Evolutionary conservation across 2,888 invertebrate genomes (phyloP).

Genomic region (Drosophila paranaensis): DNA sequence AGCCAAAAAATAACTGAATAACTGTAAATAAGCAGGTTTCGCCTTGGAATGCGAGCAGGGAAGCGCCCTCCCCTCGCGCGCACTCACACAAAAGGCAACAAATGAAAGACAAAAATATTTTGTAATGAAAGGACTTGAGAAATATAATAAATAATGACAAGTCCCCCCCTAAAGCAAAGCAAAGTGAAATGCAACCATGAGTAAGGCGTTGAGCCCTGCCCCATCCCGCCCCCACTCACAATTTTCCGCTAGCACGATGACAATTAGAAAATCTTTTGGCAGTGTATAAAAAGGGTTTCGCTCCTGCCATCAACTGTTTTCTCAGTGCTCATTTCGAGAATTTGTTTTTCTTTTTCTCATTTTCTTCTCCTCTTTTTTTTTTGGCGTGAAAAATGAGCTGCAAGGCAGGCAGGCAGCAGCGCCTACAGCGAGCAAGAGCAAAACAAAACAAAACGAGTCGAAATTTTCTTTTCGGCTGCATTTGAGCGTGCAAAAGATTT

Average conservation of each 20-base stretch:
- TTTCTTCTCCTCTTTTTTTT: neutral
- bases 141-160: conserved; percentile 78
- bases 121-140: conserved; percentile 76
- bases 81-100: conserved; percentile 56
- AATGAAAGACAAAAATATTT: conserved; percentile 74
- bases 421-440: neutral
- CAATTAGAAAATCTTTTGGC: conserved; percentile 68
- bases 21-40: conserved; percentile 71
- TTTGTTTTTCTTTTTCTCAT: conserved; percentile 15
- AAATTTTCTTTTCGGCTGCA: conserved; percentile 48
- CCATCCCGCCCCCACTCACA: neutral
- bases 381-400: conserved; percentile 66
- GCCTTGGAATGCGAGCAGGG: conserved; percentile 60
- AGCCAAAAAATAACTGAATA: conserved; percentile 74
- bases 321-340: conserved; percentile 45
- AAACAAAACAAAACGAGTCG: conserved; percentile 22
- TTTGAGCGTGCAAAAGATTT: conserved; percentile 49
- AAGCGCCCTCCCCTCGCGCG: conserved; percentile 18
- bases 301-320: conserved; percentile 17
- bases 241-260: conserved; percentile 52
- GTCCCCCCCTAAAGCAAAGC: conserved; percentile 43
- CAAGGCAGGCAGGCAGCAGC: conserved; percentile 12
- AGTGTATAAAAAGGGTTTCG: conserved; percentile 49
- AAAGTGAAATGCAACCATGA: conserved; percentile 50
- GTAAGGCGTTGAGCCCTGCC: conserved; percentile 19